These are phyloP conservation scores for Leptopterna dolabrata DNA, from an alignment of 2,888 invertebrate species.

Conservation along the genomic window DNA sequence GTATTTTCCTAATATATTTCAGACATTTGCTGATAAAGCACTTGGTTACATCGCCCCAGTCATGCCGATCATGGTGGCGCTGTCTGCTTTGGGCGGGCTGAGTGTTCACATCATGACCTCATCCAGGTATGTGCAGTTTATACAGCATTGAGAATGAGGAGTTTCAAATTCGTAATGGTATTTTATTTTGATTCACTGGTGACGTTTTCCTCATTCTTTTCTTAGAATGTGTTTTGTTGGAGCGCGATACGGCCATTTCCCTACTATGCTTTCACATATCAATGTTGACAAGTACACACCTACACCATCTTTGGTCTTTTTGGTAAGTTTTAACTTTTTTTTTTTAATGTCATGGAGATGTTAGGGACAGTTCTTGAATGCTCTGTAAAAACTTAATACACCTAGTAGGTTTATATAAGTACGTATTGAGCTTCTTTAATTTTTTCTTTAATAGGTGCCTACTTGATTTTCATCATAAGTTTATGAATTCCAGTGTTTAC, in stretches of 20 bases:
- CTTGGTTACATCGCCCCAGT: conserved; percentile 81
- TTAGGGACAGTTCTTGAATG: too few relatives aligned
- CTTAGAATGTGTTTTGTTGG: conserved; percentile 88
- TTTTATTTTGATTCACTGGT: background rate
- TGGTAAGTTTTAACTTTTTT: conserved; percentile 70
- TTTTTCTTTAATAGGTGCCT: too few relatives aligned
- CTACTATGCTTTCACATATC: conserved; percentile 81
- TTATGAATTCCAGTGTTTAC: conserved; percentile 75
- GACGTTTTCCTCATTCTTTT: background rate
- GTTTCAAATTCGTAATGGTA: background rate
- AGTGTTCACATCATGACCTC: conserved; percentile 97
- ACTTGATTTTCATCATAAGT: background rate
- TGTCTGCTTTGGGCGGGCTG: conserved; percentile 92
- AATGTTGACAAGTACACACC: conserved; percentile 82
- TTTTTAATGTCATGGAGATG: background rate
- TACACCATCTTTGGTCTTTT: conserved; percentile 82
- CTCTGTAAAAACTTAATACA: too few relatives aligned
- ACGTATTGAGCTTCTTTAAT: too few relatives aligned
- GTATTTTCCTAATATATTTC: conserved; percentile 64
- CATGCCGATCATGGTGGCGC: conserved; percentile 91
- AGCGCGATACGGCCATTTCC: conserved; percentile 91
- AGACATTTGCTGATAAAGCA: conserved; percentile 87
- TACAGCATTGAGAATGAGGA: background rate
- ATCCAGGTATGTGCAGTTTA: conserved; percentile 71
- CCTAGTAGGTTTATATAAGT: too few relatives aligned